A percentile compares a stretch with the other conserved stretches of the same genome.
Evolutionary conservation across 2,888 invertebrate genomes (phyloP).

Genomic region (Scaptomyza cyrtandrae): DNA sequence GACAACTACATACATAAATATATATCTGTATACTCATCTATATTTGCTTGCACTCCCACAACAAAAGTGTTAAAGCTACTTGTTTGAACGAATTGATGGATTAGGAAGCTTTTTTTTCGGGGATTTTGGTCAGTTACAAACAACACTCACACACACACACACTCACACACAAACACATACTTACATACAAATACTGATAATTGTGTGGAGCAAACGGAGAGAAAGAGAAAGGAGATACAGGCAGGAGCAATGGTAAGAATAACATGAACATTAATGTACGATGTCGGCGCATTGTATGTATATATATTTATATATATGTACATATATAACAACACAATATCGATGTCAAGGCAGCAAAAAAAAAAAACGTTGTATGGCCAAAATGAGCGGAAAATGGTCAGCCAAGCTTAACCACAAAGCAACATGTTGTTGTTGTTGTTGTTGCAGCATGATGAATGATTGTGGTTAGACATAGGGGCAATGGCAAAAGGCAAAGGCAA

Average conservation of each 20-base stretch:
- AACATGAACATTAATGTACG: constrained; percentile 54
- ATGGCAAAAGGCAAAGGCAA: constrained; percentile 35
- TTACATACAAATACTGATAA: constrained; percentile 55
- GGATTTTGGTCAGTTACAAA: constrained; percentile 43
- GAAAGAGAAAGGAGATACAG: too few species aligned
- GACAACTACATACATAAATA: background rate
- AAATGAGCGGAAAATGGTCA: constrained; percentile 65
- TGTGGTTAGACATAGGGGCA: constrained; percentile 55
- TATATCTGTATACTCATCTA: background rate
- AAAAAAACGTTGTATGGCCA: constrained; percentile 14
- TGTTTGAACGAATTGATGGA: constrained; percentile 61
- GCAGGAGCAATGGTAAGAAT: constrained; percentile 34
- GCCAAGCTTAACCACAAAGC: constrained; percentile 37
- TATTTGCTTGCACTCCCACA: constrained; percentile 9
- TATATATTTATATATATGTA: background rate
- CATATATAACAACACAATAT: constrained; percentile 65
- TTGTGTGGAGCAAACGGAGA: constrained; percentile 42
- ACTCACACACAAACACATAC: background rate
- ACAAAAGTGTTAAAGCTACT: constrained; percentile 51
- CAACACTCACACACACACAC: background rate
- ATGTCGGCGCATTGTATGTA: constrained; percentile 53
- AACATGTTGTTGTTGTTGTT: constrained; percentile 51
- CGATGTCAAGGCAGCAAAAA: constrained; percentile 58
- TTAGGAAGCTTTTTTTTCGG: constrained; percentile 53
- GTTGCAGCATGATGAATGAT: constrained; percentile 71